Evolutionary conservation across 2,888 invertebrate genomes (phyloP).

Genomic region (Cabera pusaria): DNA sequence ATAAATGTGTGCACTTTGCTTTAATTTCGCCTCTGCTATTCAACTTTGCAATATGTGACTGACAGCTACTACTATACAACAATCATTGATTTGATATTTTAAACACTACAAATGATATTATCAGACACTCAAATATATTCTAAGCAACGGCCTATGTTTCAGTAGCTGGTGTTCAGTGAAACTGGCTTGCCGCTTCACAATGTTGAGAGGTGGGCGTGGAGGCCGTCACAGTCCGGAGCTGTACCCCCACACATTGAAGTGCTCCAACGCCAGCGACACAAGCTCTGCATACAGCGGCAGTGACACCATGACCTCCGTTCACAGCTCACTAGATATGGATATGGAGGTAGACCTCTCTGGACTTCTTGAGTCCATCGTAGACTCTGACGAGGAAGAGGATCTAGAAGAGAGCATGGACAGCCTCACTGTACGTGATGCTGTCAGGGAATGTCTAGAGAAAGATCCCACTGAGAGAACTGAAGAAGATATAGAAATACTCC

Average conservation of each 20-base stretch:
- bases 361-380: conserved; percentile 96
- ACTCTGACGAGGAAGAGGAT: conserved; percentile 98
- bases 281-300: conserved; percentile 98
- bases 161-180: conserved; percentile 64
- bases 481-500: conserved; percentile 96
- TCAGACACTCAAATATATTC: too few species aligned
- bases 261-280: conserved; percentile 93
- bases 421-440: conserved; percentile 95
- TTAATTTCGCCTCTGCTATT: too few species aligned
- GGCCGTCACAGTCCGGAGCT: conserved; percentile 88
- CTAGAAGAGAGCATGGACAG: conserved; percentile 95
- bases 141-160: too few species aligned
- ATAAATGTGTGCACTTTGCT: too few species aligned
- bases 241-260: conserved; percentile 92
- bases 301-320: conserved; percentile 97
- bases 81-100: too few species aligned
- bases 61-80: too few species aligned
- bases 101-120: too few species aligned
- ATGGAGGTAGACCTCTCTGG: conserved; percentile 96
- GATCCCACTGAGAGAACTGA: conserved; percentile 97
- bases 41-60: too few species aligned
- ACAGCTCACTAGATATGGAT: conserved; percentile 91
- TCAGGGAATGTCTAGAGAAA: conserved; percentile 98
- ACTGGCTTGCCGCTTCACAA: conserved; percentile 72
- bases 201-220: conserved; percentile 84